Conservation (phyloP, 2,888 invertebrate species). For the Chrysotoxum bicinctum region DNA sequence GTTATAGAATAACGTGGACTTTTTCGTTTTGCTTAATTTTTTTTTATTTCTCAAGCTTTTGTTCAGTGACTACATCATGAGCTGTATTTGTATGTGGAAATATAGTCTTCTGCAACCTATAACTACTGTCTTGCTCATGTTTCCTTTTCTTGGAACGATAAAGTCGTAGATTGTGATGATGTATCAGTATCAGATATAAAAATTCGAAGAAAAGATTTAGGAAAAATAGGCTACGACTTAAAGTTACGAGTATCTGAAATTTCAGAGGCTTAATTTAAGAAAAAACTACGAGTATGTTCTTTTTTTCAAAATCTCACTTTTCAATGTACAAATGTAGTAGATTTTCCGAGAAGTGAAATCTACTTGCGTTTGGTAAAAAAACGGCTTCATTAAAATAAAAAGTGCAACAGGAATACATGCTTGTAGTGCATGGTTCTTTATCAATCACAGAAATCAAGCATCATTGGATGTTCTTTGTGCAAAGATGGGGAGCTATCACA, state of each 20-base stretch:
- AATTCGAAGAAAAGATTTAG: neutral
- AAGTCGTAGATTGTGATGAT: conserved; percentile 1
- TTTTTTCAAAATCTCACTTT: too few relatives aligned
- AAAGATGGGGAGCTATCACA: too few relatives aligned
- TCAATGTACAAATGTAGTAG: too few relatives aligned
- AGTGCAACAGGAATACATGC: too few relatives aligned
- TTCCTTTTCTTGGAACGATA: conserved; percentile 42
- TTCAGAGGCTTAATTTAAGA: neutral
- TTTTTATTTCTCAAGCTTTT: neutral
- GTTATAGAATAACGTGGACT: conserved; percentile 30
- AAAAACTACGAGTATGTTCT: too few relatives aligned
- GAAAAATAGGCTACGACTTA: neutral
- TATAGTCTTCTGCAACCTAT: neutral
- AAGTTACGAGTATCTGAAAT: too few relatives aligned
- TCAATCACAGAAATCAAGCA: too few relatives aligned
- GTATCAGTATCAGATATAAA: neutral
- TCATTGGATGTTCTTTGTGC: too few relatives aligned
- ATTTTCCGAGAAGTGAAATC: too few relatives aligned
- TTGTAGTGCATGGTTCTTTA: too few relatives aligned
- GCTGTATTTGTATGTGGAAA: neutral
- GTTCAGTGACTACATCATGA: neutral
- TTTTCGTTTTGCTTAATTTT: conserved; percentile 4
- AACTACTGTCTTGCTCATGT: conserved; percentile 5
- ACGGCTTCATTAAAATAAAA: too few relatives aligned
- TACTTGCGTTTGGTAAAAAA: too few relatives aligned